A percentile compares a stretch with the other conserved stretches of the same genome.
These are phyloP conservation scores for Apogon hyalosoma DNA, from an alignment of 2,797 vertebrate species.

Conservation along the genomic window DNA sequence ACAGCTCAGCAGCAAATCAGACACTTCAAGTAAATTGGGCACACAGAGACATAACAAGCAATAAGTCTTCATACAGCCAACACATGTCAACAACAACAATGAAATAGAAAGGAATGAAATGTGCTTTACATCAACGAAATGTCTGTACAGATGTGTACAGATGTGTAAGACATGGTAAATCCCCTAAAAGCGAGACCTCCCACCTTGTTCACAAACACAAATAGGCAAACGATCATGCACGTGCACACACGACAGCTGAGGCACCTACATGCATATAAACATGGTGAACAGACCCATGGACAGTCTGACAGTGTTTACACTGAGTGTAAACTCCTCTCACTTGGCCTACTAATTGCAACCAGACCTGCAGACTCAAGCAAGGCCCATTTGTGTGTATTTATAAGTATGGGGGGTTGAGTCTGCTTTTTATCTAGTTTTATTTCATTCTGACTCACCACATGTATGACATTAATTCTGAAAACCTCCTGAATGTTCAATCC, in stretches of 20 bases:
- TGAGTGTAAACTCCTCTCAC: slow-evolving; percentile 67
- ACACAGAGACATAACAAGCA: background rate
- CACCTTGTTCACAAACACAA: slow-evolving; percentile 34
- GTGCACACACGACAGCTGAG: slow-evolving; percentile 6
- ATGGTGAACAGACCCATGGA: slow-evolving; percentile 47
- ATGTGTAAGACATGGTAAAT: slow-evolving; percentile 8
- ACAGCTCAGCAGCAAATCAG: slow-evolving; percentile 15
- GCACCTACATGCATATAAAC: slow-evolving; percentile 64
- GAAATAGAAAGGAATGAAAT: background rate
- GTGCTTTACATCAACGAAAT: background rate
- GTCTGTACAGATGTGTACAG: slow-evolving; percentile 23
- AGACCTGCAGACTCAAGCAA: slow-evolving; percentile 38
- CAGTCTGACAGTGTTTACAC: slow-evolving; percentile 70
- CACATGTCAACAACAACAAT: background rate
- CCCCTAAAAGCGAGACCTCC: slow-evolving; percentile 54
- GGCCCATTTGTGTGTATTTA: slow-evolving; percentile 21
- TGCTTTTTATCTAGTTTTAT: slow-evolving; percentile 52
- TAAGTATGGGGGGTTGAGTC: slow-evolving; percentile 18
- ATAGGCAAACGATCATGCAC: slow-evolving; percentile 4
- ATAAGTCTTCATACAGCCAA: background rate
- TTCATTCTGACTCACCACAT: slow-evolving; percentile 46
- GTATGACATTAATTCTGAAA: slow-evolving; percentile 40
- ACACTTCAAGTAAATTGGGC: slow-evolving; percentile 7
- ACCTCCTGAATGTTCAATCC: slow-evolving; percentile 19
- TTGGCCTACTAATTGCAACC: slow-evolving; percentile 68